phyloP scores from a whole-genome alignment of 2,113 vertebrate species.

The Onychostoma macrolepis region DNA sequence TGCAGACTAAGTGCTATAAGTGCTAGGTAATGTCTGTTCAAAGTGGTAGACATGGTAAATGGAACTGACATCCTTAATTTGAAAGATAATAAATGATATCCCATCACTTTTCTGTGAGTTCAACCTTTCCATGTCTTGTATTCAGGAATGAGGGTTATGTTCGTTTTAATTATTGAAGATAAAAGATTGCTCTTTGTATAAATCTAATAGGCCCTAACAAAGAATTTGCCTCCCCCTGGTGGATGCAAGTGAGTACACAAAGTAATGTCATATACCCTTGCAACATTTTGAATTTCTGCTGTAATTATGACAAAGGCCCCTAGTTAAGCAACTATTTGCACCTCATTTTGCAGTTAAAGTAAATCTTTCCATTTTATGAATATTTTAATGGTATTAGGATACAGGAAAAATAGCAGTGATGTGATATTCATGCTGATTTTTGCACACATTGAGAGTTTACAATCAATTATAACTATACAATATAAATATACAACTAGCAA shows the following conservation, averaged over 20 bases:
- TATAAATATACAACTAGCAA: too few relatives aligned
- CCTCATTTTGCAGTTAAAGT: too few relatives aligned
- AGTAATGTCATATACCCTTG: not conserved
- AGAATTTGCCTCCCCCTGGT: constrained; percentile 39
- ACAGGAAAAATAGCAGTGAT: not conserved
- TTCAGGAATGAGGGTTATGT: not conserved
- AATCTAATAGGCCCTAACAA: too few relatives aligned
- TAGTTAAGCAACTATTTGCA: too few relatives aligned
- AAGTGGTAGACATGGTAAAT: constrained; percentile 17
- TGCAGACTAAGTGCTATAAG: not conserved
- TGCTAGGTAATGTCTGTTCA: constrained; percentile 20
- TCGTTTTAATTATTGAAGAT: not conserved
- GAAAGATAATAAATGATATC: constrained; percentile 46
- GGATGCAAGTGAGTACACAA: not conserved
- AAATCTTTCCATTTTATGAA: not conserved
- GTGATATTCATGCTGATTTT: not conserved
- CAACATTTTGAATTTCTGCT: not conserved
- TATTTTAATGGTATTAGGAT: not conserved
- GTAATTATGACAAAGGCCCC: not conserved
- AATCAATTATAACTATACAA: not conserved
- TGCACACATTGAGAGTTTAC: too few relatives aligned
- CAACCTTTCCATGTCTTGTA: not conserved
- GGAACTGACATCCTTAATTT: constrained; percentile 28
- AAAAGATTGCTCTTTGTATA: not conserved
- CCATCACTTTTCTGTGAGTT: not conserved